Base-by-base conservation (phyloP, 2,113 vertebrate genomes). In the Dendropsophus ebraccatus region DNA sequence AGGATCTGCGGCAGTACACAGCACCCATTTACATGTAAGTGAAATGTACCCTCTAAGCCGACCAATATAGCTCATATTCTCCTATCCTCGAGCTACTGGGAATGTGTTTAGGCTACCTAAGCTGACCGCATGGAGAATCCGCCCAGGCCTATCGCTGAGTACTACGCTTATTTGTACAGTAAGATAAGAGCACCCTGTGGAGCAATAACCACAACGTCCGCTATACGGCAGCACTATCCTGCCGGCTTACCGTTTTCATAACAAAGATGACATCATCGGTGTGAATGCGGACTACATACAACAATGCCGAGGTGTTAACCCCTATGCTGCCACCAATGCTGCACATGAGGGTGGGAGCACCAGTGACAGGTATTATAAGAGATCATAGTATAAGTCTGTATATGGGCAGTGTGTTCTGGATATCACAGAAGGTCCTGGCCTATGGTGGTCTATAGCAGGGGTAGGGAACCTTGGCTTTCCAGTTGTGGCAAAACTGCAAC, bases 211-310 rank as follows among this genome's bases (percentile, higher is more conserved):
- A 32, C 5, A 49, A 2, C 30, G 58, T 19, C 56, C 79, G 45
- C 79, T 50, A 62, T 10, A 58, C 30, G 60, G 37, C 79, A 67
- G 56, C 41, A 81, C 2, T 19, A 47, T 49, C 56, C 0, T 1
- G 2, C n/a, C 11, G 25, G 25, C 28, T 82, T n/a, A n/a, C n/a
- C n/a, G n/a, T n/a, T n/a, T 5, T 19, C 8, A 69, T 82, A 28
- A 32, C 17, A 69, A 16, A 12, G 47, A 82, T 82, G 81, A 82
- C 81, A 23, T 82, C 81, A 82, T 67, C 23, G 14, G 49, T 28
- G 25, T 54, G 35, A 32, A 52, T 52, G 5, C 25, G 14, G 11
- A 30, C 11, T 23, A 56, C 5, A 17, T 19, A 52, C 50, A 52
- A 2, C 16, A 56, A 62, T 13, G 58, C 58, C 25, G 58, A 62